Evolutionary conservation across 2,797 vertebrate species (phyloP).

Genomic region (Danio albolineatus): DNA sequence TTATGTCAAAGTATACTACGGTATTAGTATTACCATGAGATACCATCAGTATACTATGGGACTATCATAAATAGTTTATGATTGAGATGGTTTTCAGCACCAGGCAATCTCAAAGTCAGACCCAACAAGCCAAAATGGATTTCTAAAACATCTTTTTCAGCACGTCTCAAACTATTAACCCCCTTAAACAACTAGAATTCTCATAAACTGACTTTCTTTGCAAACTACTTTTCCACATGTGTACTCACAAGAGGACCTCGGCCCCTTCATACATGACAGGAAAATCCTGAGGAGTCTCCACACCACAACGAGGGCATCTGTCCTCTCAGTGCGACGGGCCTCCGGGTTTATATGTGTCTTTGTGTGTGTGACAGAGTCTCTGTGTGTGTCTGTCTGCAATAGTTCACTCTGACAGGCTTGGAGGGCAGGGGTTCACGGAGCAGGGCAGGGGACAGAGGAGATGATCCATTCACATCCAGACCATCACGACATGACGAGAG

Average conservation of each 20-base stretch:
- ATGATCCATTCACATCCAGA: slow-evolving; percentile 55
- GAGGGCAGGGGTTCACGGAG: slow-evolving; percentile 52
- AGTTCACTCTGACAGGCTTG: slow-evolving; percentile 65
- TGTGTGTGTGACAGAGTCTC: slow-evolving; percentile 54
- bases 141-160: not conserved
- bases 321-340: slow-evolving; percentile 49
- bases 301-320: slow-evolving; percentile 41
- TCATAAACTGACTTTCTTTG: not conserved
- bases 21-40: not conserved
- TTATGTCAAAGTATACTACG: not conserved
- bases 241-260: slow-evolving; percentile 14
- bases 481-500: slow-evolving; percentile 62
- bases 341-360: slow-evolving; percentile 57
- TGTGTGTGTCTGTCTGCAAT: slow-evolving; percentile 54
- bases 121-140: not conserved
- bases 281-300: slow-evolving; percentile 24
- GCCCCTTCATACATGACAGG: slow-evolving; percentile 27
- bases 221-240: not conserved
- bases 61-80: not conserved
- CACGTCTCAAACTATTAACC: not conserved
- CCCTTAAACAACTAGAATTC: not conserved
- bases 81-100: not conserved
- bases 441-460: slow-evolving; percentile 46
- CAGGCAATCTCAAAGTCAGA: not conserved
- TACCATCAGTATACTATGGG: not conserved